Evolutionary conservation across 1,140 invertebrate genomes (phyloP).

Genomic region (Drosophila erecta): DNA sequence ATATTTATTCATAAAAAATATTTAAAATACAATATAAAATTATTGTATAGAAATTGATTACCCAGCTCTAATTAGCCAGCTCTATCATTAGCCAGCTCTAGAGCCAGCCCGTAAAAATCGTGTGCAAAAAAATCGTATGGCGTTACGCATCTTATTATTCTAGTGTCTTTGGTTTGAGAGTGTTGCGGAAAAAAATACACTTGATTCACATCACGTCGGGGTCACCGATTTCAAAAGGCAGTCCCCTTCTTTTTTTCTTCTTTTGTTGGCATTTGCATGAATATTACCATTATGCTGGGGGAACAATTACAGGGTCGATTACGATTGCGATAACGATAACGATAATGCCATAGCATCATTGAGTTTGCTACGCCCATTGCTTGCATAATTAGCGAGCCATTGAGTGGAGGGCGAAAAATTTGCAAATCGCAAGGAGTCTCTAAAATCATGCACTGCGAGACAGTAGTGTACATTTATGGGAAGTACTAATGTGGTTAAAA

Average conservation of each 20-base stretch:
- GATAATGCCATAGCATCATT: constrained; percentile 36
- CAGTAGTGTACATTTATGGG: background rate
- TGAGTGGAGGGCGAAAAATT: background rate
- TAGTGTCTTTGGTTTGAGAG: too few species aligned
- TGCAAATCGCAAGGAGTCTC: constrained; percentile 7
- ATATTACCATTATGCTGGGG: constrained; percentile 8
- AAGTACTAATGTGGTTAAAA: too few species aligned
- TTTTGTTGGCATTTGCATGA: constrained; percentile 4
- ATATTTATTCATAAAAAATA: too few species aligned
- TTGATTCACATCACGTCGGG: constrained; percentile 19
- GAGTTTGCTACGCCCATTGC: constrained; percentile 22
- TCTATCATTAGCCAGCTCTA: too few species aligned
- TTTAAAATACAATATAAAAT: too few species aligned
- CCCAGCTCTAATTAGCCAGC: too few species aligned
- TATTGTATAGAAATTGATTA: too few species aligned
- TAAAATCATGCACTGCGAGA: background rate
- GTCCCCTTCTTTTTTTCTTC: constrained; percentile 1
- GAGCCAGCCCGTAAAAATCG: too few species aligned
- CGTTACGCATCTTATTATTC: too few species aligned
- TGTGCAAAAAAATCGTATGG: too few species aligned
- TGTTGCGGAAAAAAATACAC: background rate
- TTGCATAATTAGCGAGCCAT: constrained; percentile 31
- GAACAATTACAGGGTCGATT: constrained; percentile 32
- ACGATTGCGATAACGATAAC: constrained; percentile 36
- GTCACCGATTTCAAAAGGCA: constrained; percentile 8